Evolutionary conservation across 2,113 vertebrate species (phyloP).

Genomic region (Coregonus clupeaformis): DNA sequence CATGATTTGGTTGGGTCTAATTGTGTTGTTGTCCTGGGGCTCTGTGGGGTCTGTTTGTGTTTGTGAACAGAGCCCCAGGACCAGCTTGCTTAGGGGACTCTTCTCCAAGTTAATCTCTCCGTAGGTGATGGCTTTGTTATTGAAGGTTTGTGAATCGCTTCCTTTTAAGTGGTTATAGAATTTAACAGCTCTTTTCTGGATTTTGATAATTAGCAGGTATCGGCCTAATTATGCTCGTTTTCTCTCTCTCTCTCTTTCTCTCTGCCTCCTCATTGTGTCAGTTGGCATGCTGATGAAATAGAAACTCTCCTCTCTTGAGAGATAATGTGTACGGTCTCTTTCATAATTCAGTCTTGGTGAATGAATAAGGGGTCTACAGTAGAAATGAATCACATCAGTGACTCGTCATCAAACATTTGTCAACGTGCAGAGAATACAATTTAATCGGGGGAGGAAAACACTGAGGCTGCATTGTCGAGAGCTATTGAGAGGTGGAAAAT

Average conservation of each 20-base stretch:
- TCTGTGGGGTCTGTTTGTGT: too few relatives aligned
- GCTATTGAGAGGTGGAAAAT: slow-evolving; percentile 15
- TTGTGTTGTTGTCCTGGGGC: too few relatives aligned
- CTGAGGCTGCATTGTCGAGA: slow-evolving; percentile 14
- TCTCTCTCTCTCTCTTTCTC: background rate
- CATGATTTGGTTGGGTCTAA: too few relatives aligned
- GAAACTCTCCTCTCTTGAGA: slow-evolving; percentile 9
- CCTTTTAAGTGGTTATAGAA: too few relatives aligned
- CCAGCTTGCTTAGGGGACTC: too few relatives aligned
- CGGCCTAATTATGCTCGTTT: too few relatives aligned
- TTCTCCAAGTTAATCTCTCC: too few relatives aligned
- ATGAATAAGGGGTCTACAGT: slow-evolving; percentile 32
- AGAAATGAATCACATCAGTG: slow-evolving; percentile 31
- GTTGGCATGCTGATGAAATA: slow-evolving; percentile 34
- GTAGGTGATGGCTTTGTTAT: too few relatives aligned
- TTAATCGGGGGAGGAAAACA: slow-evolving; percentile 19
- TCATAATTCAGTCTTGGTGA: slow-evolving; percentile 37
- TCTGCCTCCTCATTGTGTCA: background rate
- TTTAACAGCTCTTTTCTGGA: too few relatives aligned
- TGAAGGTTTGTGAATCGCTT: too few relatives aligned
- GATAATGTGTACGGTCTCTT: slow-evolving; percentile 30
- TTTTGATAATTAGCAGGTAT: too few relatives aligned
- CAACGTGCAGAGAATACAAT: slow-evolving; percentile 18
- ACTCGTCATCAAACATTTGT: slow-evolving; percentile 21
- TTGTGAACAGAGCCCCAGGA: too few relatives aligned